Base-by-base conservation (phyloP, 2,797 vertebrate species). In the Scolopax rusticola region DNA sequence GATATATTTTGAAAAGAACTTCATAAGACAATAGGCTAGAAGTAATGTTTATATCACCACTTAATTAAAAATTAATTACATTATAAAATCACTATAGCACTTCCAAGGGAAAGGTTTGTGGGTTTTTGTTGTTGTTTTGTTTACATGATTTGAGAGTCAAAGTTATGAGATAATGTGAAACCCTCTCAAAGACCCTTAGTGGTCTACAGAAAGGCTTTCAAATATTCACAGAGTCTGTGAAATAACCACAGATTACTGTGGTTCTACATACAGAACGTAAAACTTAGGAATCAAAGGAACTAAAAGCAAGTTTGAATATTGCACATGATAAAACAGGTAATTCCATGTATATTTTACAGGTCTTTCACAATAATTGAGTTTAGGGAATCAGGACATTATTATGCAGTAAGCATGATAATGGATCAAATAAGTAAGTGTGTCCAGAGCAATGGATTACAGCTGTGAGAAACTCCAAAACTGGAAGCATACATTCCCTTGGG, bases 91-190 rank as follows among this genome's bases (percentile, higher is more conserved):
- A 57, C 6, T 45, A 17, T 33, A 86, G 28, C 15, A 63, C 7
- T 78, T 65, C 18, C 36, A 40, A 2, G 25, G 21, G 7, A 81
- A 2, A 6, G 4, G 0, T 51, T 38, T 67, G 17, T 14, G 6
- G 15, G 1, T 0, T 0, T 51, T 48, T 11, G 1, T 30, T 61
- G 12, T 63, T 56, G 3, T 28, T 85, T 61, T 74, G 8, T 73
- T 84, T 73, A 9, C 6, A 57, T 47, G 12, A 59, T 73, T 75
- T 65, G 33, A 76, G 11, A 51, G 4, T 5, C 18, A 36, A 89
- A 75, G 19, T 73, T n/a, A 23, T 30, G 13, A 67, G 11, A 61
- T 38, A 64, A 61, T 0, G 1, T 40, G 15, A 84, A 65, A 82
- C 3, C 2, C 5, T 64, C 32, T 65, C 54, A 82, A 78, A 84